Evolutionary conservation across 2,113 vertebrate species (phyloP).

Genomic region (Prochilodus magdalenae): DNA sequence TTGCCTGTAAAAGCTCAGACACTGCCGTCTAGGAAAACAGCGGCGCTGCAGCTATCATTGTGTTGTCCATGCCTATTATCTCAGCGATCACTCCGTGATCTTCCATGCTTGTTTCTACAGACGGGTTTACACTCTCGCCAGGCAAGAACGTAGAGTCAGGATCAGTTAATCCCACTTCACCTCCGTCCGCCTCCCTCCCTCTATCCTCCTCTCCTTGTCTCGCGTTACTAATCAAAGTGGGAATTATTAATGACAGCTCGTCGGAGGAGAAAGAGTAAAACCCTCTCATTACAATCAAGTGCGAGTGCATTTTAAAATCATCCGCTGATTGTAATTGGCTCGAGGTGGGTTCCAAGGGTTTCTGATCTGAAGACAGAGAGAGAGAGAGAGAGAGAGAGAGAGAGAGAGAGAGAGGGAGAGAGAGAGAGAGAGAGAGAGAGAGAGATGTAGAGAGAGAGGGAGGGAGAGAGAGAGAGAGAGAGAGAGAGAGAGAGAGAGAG

Average conservation of each 20-base stretch:
- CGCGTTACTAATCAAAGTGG: conserved; percentile 19
- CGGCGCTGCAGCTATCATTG: too few relatives aligned
- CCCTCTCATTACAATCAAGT: conserved; percentile 48
- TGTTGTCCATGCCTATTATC: too few relatives aligned
- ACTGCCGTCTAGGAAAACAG: too few relatives aligned
- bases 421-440: too few relatives aligned
- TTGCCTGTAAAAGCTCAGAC: too few relatives aligned
- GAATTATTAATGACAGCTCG: conserved; percentile 40
- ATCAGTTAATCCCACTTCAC: conserved; percentile 29
- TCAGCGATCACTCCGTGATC: neutral
- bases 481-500: too few relatives aligned
- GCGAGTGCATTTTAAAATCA: conserved; percentile 49
- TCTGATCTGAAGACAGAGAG: too few relatives aligned
- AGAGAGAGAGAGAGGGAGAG: too few relatives aligned
- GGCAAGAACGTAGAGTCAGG: neutral
- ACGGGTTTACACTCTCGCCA: conserved; percentile 1
- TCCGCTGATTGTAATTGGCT: conserved; percentile 62
- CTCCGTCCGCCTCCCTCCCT: conserved; percentile 3
- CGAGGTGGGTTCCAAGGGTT: conserved; percentile 51
- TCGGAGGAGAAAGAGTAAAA: conserved; percentile 34
- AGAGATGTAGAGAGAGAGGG: too few relatives aligned
- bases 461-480: too few relatives aligned
- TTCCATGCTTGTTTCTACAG: neutral
- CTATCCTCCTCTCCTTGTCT: conserved; percentile 4
- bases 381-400: too few relatives aligned